Percentiles rank a stretch among this genome's conserved stretches.
Conservation (phyloP, 2,888 invertebrate species). For the Philereme transversata region DNA sequence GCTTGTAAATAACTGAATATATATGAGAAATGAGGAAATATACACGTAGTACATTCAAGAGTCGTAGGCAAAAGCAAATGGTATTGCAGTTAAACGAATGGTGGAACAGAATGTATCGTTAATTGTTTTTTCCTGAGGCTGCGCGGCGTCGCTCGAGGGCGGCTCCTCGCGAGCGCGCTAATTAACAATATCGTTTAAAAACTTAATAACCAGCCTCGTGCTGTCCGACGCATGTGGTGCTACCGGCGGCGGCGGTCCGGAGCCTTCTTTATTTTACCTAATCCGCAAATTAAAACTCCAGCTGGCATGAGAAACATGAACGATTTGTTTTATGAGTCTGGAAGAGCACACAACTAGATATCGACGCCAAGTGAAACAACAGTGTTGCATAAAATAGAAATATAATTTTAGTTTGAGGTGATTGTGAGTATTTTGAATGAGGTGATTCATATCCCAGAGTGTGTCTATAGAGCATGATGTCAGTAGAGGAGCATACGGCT, state of each 20-base stretch:
- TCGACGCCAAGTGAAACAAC: constrained; percentile 36
- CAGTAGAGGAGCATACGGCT: constrained; percentile 63
- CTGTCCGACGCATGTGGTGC: constrained; percentile 71
- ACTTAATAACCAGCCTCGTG: constrained; percentile 73
- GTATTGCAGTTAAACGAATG: constrained; percentile 67
- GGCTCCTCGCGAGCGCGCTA: constrained; percentile 66
- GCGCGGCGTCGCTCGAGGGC: constrained; percentile 59
- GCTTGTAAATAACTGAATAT: too few relatives aligned
- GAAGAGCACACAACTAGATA: constrained; percentile 35
- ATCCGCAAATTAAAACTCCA: constrained; percentile 35
- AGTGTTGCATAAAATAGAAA: constrained; percentile 44
- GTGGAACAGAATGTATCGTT: constrained; percentile 60
- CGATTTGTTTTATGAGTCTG: constrained; percentile 23
- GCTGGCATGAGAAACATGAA: constrained; percentile 20
- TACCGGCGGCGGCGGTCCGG: constrained; percentile 28
- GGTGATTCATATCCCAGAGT: constrained; percentile 65
- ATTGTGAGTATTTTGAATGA: constrained; percentile 64
- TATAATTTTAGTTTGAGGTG: constrained; percentile 47
- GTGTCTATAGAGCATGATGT: constrained; percentile 64
- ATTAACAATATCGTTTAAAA: constrained; percentile 81
- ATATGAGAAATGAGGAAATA: too few relatives aligned
- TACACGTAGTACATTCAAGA: background rate
- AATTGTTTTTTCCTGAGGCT: constrained; percentile 60
- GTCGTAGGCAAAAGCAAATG: constrained; percentile 40
- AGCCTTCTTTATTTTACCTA: constrained; percentile 41